These are phyloP conservation scores for Agonopterix arenella DNA, from an alignment of 2,888 invertebrate genomes.

Conservation along the genomic window DNA sequence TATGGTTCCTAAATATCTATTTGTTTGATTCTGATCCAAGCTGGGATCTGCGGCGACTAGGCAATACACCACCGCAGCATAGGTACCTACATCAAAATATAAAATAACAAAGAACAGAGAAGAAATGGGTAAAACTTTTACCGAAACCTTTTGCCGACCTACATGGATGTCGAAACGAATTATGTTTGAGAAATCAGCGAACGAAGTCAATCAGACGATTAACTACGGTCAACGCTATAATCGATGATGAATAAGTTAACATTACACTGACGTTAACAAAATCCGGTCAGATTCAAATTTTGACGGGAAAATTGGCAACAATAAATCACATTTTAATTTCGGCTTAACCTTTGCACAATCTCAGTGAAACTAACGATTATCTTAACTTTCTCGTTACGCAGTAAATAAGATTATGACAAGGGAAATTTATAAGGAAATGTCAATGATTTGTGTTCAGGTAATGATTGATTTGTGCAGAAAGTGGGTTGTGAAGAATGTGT, in stretches of 20 bases:
- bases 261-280: conserved; percentile 15
- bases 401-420: conserved; percentile 20
- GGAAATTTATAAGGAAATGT: conserved; percentile 31
- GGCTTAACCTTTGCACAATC: conserved; percentile 40
- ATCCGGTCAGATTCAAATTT: conserved; percentile 21
- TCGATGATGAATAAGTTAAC: conserved; percentile 13
- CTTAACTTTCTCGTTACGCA: conserved; percentile 19
- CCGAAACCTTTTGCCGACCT: background rate
- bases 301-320: conserved; percentile 45
- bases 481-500: conserved; percentile 22
- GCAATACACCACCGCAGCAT: too few species aligned
- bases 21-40: too few species aligned
- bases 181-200: conserved; percentile 1
- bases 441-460: conserved; percentile 37
- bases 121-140: background rate
- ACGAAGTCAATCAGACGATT: conserved; percentile 8
- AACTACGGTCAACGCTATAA: conserved; percentile 8
- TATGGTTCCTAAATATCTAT: too few species aligned
- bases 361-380: conserved; percentile 25
- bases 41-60: too few species aligned
- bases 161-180: conserved; percentile 3
- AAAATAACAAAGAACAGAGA: too few species aligned
- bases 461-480: conserved; percentile 35
- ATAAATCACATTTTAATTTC: conserved; percentile 54
- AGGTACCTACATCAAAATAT: too few species aligned